Evolutionary conservation across 2,888 invertebrate genomes (phyloP), one percentile per base, ranked within the genome.

Genomic region (Oligia latruncula): DNA sequence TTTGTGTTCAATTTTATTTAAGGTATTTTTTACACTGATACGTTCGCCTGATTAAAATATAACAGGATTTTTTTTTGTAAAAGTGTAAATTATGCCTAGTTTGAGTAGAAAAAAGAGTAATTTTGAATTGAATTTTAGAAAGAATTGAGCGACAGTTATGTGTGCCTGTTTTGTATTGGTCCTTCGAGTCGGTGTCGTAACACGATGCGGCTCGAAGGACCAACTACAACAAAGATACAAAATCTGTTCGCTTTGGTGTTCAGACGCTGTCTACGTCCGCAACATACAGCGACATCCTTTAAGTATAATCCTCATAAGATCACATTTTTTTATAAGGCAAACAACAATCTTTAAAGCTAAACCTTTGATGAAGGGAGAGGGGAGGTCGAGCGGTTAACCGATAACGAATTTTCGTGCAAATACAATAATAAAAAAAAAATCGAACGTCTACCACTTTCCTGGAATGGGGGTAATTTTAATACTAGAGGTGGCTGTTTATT

Each of bases 321-420:
- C 97, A 97, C 96, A 96, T 96, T 97, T 95, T 94, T 94, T 94
- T 95, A 95, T 96, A 97, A 97, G 97, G 96, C 97, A 96, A 96
- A 97, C 96, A 96, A 97, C 96, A 96, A 96, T 96, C 90, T 94
- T 96, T 96, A 96, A 96, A 96, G 96, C 96, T 97, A 96, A 96
- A 95, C 95, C 94, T 95, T 95, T 95, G 93, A 94, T 94, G 94
- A 92, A 92, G 89, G 91, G 90, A 91, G 90, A 88, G 90, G 87
- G 86, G 87, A 90, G 92, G 91, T 89, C 92, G 93, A 92, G 92
- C 91, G 91, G 91, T 88, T 90, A 93, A 95, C 93, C 94, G 93
- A 93, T 94, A 94, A 94, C 93, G 92, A 93, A 93, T 88, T 88
- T 89, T 89, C 88, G 88, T 90, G 91, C 82, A 80, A 81, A 86